Percentiles rank a stretch among this genome's conserved stretches.
phyloP scores from a whole-genome alignment of 2,113 vertebrate genomes.

The Baryphthengus martii region DNA sequence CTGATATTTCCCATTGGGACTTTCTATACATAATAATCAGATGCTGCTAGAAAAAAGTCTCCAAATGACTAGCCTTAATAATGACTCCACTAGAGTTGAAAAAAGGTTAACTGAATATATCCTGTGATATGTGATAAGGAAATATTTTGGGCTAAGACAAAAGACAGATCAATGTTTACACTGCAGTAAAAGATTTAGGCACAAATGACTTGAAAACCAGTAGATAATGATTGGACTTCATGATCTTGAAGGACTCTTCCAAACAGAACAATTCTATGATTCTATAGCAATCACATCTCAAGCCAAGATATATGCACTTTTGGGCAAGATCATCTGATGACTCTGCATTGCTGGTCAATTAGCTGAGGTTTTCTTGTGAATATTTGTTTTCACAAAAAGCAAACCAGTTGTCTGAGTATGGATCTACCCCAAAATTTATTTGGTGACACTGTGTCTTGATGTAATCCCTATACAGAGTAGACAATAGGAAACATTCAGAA shows the following conservation, averaged over 20 bases:
- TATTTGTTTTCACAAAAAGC: neutral
- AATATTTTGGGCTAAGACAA: neutral
- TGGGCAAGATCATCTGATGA: neutral
- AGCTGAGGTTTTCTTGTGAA: neutral
- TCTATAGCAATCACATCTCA: neutral
- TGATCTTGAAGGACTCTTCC: too few relatives aligned
- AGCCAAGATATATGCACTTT: neutral
- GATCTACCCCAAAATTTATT: neutral
- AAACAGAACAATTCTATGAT: too few relatives aligned
- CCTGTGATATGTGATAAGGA: neutral
- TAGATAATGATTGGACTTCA: neutral
- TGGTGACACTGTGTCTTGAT: neutral
- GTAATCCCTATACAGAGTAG: neutral
- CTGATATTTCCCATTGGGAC: neutral
- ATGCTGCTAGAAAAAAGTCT: neutral
- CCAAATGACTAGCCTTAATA: neutral
- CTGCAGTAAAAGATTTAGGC: neutral
- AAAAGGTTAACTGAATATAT: neutral
- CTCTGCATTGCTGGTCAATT: neutral
- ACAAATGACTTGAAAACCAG: neutral
- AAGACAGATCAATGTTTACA: neutral
- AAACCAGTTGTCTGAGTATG: neutral
- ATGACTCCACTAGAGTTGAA: neutral
- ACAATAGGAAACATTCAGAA: neutral
- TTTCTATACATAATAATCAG: neutral